A percentile compares a stretch with the other conserved stretches of the same genome.
Conservation (phyloP, 2,888 invertebrate species). For the Pocota personata region DNA sequence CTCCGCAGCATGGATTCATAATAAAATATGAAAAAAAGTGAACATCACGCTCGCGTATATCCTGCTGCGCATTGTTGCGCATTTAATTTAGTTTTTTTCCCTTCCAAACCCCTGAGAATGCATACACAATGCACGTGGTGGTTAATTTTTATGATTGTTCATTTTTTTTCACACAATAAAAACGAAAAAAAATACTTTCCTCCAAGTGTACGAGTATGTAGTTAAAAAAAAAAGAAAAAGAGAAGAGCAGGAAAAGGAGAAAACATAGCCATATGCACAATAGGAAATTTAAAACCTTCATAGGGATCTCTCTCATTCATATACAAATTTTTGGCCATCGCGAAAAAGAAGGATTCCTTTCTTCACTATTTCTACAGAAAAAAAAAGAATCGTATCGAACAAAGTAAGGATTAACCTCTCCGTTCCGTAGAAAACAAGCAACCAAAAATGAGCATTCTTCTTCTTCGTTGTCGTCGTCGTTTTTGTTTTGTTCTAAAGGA, state of each 20-base stretch:
- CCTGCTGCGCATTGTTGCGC: slow-evolving; percentile 71
- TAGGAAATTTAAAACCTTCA: slow-evolving; percentile 72
- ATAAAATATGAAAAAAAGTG: slow-evolving; percentile 31
- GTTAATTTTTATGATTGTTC: slow-evolving; percentile 70
- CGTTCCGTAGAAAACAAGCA: slow-evolving; percentile 59
- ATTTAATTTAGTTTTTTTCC: slow-evolving; percentile 57
- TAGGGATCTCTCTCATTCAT: slow-evolving; percentile 51
- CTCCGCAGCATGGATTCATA: background rate
- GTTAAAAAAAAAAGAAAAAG: background rate
- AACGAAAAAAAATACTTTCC: slow-evolving; percentile 29
- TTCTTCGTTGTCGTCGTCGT: slow-evolving; percentile 2
- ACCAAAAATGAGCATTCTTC: slow-evolving; percentile 68
- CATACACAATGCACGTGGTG: slow-evolving; percentile 67
- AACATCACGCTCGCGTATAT: slow-evolving; percentile 49
- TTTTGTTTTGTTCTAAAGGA: slow-evolving; percentile 62
- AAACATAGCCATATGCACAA: slow-evolving; percentile 28
- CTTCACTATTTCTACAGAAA: background rate
- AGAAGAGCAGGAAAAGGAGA: background rate
- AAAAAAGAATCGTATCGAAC: slow-evolving; percentile 9
- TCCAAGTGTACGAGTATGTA: background rate
- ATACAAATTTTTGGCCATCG: slow-evolving; percentile 65
- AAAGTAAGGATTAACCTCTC: slow-evolving; percentile 67
- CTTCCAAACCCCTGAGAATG: slow-evolving; percentile 55
- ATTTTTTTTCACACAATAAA: slow-evolving; percentile 52
- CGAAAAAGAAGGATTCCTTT: slow-evolving; percentile 50